Evolutionary conservation across 2,888 invertebrate genomes (phyloP).

Genomic region (Nemotelus pantherinus): DNA sequence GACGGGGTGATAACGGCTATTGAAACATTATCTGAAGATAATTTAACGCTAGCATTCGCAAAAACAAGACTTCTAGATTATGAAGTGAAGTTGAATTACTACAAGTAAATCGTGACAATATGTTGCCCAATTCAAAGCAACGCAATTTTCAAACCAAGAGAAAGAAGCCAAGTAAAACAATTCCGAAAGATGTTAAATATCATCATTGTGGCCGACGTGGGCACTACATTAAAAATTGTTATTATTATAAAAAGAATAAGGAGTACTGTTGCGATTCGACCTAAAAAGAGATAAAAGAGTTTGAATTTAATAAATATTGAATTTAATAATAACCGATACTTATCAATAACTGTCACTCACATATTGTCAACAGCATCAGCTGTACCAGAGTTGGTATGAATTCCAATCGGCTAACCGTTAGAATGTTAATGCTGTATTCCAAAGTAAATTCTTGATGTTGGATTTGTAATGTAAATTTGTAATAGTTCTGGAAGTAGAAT

Average conservation of each 20-base stretch:
- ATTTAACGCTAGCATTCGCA: constrained; percentile 58
- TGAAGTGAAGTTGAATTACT: not conserved
- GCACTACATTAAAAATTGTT: not conserved
- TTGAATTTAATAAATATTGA: too few species aligned
- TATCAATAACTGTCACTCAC: too few species aligned
- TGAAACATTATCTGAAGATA: constrained; percentile 57
- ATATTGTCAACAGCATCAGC: too few species aligned
- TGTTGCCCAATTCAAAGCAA: not conserved
- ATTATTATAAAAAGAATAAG: not conserved
- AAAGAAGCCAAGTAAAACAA: not conserved
- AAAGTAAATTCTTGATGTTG: too few species aligned
- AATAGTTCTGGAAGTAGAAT: too few species aligned
- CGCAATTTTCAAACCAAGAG: not conserved
- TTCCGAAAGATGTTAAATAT: not conserved
- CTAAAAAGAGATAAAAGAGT: too few species aligned
- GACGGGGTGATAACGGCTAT: constrained; percentile 60
- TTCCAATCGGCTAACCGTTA: too few species aligned
- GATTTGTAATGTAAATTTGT: too few species aligned
- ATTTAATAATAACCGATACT: too few species aligned
- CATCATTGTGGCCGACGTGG: not conserved
- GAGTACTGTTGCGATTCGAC: too few species aligned
- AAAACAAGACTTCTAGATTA: constrained; percentile 56
- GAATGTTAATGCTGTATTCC: too few species aligned
- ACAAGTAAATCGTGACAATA: constrained; percentile 17
- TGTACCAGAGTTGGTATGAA: too few species aligned